A percentile compares a stretch with the other conserved stretches of the same genome.
Evolutionary conservation across 2,113 vertebrate genomes (phyloP).

Genomic region (Rhynchopsitta pachyrhyncha): DNA sequence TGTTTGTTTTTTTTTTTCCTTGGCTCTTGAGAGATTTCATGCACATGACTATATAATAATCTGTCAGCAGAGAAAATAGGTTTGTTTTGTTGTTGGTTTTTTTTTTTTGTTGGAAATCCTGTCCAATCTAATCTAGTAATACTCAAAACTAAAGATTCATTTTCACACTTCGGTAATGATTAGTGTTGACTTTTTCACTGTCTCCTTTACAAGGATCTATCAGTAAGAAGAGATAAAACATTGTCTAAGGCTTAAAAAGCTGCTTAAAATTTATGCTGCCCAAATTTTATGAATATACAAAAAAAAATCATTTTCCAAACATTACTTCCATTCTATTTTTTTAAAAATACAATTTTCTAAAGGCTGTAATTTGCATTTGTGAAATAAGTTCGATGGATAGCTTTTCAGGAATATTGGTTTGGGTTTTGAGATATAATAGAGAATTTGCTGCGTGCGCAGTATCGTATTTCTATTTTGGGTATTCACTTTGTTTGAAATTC

Average conservation of each 20-base stretch:
- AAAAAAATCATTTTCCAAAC: background rate
- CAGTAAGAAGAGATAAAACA: background rate
- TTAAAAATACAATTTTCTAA: background rate
- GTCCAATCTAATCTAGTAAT: background rate
- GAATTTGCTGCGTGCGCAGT: background rate
- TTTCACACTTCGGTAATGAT: background rate
- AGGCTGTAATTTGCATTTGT: background rate
- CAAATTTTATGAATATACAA: no score
- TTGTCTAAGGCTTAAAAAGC: background rate
- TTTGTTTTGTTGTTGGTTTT: fast-evolving
- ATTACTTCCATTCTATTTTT: background rate
- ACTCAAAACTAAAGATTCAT: background rate
- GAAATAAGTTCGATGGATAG: background rate
- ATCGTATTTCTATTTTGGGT: background rate
- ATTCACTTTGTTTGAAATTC: background rate
- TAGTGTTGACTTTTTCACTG: background rate
- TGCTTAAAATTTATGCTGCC: background rate
- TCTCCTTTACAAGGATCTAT: background rate
- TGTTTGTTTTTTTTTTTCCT: background rate
- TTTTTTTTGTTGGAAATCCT: background rate
- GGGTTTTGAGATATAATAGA: background rate
- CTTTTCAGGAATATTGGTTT: background rate
- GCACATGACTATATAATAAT: background rate
- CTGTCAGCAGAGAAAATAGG: background rate
- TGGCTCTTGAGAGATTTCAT: background rate